Percentiles rank a stretch among this genome's conserved stretches.
Evolutionary conservation across 2,797 vertebrate species (phyloP).

Genomic region (Aratinga solstitialis): DNA sequence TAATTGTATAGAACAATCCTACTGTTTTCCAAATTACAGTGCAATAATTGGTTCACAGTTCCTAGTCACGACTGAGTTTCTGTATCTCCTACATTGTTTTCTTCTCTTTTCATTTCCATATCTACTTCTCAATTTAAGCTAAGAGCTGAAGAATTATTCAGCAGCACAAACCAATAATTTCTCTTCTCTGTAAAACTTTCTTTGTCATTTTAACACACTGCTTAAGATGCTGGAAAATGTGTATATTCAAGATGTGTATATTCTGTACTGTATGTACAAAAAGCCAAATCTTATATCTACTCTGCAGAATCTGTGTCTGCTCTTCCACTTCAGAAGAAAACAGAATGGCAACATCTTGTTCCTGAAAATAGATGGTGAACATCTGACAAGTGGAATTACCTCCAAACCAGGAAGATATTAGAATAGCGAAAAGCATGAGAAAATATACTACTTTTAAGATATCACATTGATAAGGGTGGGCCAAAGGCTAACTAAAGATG

Average conservation of each 20-base stretch:
- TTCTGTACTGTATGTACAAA: background rate
- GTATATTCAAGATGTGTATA: background rate
- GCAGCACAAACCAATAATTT: background rate
- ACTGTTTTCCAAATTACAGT: slow-evolving; percentile 45
- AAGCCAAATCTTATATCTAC: background rate
- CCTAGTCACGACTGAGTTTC: slow-evolving; percentile 56
- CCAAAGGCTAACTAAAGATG: background rate
- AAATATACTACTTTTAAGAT: background rate
- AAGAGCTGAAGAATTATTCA: slow-evolving; percentile 31
- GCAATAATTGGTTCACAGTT: slow-evolving; percentile 13
- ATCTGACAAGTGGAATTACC: background rate
- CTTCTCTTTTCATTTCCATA: slow-evolving; percentile 41
- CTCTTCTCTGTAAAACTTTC: background rate
- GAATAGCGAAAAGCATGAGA: background rate
- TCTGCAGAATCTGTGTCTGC: background rate
- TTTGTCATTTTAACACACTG: background rate
- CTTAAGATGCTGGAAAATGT: background rate
- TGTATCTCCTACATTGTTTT: slow-evolving; percentile 50
- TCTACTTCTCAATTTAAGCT: slow-evolving; percentile 15
- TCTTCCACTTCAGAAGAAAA: background rate
- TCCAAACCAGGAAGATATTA: background rate
- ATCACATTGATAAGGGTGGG: background rate
- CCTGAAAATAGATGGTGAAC: background rate
- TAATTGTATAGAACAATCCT: slow-evolving; percentile 6
- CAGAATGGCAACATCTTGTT: background rate